Evolutionary conservation across 2,113 vertebrate genomes (phyloP).

Genomic region (Chascanopsetta lugubris): DNA sequence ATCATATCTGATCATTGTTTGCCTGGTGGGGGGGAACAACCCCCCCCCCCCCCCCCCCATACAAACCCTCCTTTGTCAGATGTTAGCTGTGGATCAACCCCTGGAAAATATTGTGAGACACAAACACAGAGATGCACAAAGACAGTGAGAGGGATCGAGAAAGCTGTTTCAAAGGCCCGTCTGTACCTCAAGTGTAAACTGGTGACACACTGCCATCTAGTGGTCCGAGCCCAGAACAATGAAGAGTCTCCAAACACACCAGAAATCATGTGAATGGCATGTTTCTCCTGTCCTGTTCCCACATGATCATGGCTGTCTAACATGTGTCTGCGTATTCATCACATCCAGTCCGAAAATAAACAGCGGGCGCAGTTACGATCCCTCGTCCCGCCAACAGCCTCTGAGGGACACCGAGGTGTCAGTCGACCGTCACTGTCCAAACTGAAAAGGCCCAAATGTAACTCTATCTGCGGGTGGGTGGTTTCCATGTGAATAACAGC

Average conservation of each 20-base stretch:
- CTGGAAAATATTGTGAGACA: constrained; percentile 64
- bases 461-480: constrained; percentile 39
- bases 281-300: background rate
- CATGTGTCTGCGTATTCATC: constrained; percentile 20
- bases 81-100: constrained; percentile 71
- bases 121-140: background rate
- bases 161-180: background rate
- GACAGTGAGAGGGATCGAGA: background rate
- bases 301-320: constrained; percentile 10
- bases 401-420: constrained; percentile 55
- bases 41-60: constrained; percentile 46
- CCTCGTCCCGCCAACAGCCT: constrained; percentile 26
- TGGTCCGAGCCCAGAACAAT: constrained; percentile 35
- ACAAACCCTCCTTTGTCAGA: constrained; percentile 65
- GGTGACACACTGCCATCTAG: constrained; percentile 77
- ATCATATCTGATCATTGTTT: constrained; percentile 63
- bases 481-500: constrained; percentile 49
- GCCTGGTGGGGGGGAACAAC: constrained; percentile 57
- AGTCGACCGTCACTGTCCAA: constrained; percentile 54
- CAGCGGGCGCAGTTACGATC: constrained; percentile 23
- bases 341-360: constrained; percentile 37
- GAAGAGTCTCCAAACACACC: background rate
- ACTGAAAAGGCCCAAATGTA: constrained; percentile 44
- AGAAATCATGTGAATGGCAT: too few species aligned
- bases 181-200: constrained; percentile 23